Percentiles rank a stretch among this genome's conserved stretches.
phyloP scores from a whole-genome alignment of 2,888 invertebrate genomes.

The Habrosyne pyritoides region DNA sequence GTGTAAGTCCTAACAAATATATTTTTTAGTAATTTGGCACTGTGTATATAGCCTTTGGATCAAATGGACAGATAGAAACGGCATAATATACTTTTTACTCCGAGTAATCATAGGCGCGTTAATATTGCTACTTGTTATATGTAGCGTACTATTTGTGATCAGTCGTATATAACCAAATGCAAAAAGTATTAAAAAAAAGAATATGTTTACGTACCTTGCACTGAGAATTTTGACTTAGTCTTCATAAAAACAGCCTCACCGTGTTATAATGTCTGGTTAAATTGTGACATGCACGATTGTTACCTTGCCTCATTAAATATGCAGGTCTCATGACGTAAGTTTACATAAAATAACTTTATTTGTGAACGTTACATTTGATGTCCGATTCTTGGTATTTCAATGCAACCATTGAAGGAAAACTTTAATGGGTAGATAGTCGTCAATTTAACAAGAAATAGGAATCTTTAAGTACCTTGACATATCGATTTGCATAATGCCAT shows the following conservation, averaged over 20 bases:
- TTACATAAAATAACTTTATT: constrained; percentile 26
- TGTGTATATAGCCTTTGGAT: no score
- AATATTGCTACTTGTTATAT: no score
- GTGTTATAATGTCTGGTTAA: neutral
- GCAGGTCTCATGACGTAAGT: constrained; percentile 33
- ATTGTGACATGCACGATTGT: constrained; percentile 12
- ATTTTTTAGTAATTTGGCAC: no score
- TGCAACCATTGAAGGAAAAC: constrained; percentile 8
- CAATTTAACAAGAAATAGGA: constrained; percentile 12
- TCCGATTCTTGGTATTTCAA: constrained; percentile 20
- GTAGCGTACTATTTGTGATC: no score
- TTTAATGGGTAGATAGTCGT: constrained; percentile 3
- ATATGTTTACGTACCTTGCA: no score
- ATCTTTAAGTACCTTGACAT: constrained; percentile 7
- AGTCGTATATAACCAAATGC: no score
- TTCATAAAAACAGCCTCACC: neutral
- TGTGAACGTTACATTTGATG: constrained; percentile 32
- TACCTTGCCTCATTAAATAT: constrained; percentile 37
- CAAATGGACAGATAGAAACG: no score
- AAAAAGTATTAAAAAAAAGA: no score
- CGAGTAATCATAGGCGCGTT: no score
- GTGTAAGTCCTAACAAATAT: no score
- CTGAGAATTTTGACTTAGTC: no score
- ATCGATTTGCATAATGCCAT: neutral
- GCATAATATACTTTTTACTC: no score